Conservation (phyloP, 2,113 vertebrate genomes). For the Takifugu bimaculatus region DNA sequence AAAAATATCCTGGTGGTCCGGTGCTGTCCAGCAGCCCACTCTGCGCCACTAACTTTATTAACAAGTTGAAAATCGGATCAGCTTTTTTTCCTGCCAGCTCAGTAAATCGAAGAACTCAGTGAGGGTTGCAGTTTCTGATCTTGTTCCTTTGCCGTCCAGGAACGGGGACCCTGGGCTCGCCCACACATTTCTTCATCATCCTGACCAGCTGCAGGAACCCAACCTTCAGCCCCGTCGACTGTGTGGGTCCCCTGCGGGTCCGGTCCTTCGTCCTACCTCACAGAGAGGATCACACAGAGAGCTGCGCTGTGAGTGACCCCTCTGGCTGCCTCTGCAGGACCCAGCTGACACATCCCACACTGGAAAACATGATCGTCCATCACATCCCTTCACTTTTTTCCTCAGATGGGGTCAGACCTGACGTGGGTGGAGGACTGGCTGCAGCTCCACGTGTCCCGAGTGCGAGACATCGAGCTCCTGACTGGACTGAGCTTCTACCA, state of each 20-base stretch:
- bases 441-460: constrained; percentile 79
- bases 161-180: constrained; percentile 68
- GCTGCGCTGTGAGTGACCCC: constrained; percentile 83
- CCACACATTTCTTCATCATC: constrained; percentile 91
- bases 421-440: constrained; percentile 84
- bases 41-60: too few relatives aligned
- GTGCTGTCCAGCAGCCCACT: too few relatives aligned
- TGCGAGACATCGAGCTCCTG: constrained; percentile 89
- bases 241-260: constrained; percentile 71
- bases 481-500: constrained; percentile 94
- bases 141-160: constrained; percentile 57
- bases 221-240: constrained; percentile 61
- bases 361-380: neutral
- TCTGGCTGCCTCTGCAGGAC: neutral
- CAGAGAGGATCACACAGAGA: constrained; percentile 82
- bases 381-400: too few relatives aligned
- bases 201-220: constrained; percentile 83
- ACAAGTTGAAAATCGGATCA: too few relatives aligned
- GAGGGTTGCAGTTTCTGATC: too few relatives aligned
- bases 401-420: constrained; percentile 63
- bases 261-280: constrained; percentile 88
- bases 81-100: too few relatives aligned
- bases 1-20: too few relatives aligned
- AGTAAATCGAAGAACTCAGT: too few relatives aligned
- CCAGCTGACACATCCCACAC: too few relatives aligned